These are phyloP conservation scores for Dendrocincla fuliginosa DNA, from an alignment of 2,797 vertebrate genomes.

Conservation along the genomic window DNA sequence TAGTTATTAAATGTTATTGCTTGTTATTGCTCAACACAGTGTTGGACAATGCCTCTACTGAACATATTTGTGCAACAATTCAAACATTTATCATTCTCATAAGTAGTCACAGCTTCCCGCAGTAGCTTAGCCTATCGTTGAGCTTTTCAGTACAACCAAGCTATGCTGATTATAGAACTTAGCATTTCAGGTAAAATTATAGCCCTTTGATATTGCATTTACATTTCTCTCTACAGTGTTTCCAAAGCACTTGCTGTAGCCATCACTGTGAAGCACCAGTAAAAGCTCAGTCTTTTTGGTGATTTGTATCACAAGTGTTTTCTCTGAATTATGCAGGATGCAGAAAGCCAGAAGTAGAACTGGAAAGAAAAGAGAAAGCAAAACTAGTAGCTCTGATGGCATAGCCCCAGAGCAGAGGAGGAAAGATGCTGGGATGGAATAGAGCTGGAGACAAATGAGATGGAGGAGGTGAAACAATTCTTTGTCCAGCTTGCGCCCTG, in stretches of 20 bases:
- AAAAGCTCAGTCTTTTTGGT: background rate
- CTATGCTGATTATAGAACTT: background rate
- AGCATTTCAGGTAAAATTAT: background rate
- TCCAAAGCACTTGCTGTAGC: background rate
- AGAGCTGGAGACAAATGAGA: background rate
- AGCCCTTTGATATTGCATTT: background rate
- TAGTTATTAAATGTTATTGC: background rate
- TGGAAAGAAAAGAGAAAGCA: background rate
- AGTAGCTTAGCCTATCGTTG: background rate
- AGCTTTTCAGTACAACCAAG: background rate
- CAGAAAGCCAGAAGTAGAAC: background rate
- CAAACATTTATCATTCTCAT: background rate
- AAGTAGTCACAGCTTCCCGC: slow-evolving; percentile 28
- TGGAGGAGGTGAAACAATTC: background rate
- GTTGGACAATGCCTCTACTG: background rate
- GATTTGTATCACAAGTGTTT: background rate
- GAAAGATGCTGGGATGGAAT: background rate
- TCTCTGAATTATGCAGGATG: background rate
- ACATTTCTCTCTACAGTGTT: background rate
- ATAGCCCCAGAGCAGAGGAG: background rate
- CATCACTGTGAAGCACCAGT: background rate
- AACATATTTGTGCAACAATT: background rate
- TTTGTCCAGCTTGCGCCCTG: background rate
- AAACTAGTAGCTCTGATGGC: background rate
- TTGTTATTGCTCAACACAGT: background rate